These are phyloP conservation scores for Melanophora roralis DNA, from an alignment of 2,888 invertebrate species.

Conservation along the genomic window DNA sequence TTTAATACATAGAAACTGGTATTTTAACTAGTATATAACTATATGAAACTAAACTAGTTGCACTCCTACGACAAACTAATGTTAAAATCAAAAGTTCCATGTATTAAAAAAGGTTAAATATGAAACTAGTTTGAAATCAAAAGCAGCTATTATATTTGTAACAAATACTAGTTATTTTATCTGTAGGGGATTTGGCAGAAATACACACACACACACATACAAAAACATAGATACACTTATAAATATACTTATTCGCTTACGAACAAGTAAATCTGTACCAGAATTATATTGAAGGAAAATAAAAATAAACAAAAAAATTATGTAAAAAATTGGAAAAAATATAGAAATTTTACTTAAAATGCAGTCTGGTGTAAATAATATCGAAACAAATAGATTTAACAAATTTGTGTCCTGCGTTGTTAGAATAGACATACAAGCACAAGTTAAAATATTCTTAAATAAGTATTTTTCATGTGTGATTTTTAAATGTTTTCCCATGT, in stretches of 20 bases:
- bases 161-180: too few species aligned
- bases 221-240: not conserved
- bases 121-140: too few species aligned
- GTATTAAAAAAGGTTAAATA: too few species aligned
- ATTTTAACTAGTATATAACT: too few species aligned
- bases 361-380: conserved; percentile 46
- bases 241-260: not conserved
- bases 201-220: not conserved
- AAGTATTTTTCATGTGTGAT: not conserved
- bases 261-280: too few species aligned
- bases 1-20: too few species aligned
- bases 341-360: conserved; percentile 22
- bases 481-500: too few species aligned
- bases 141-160: too few species aligned
- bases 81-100: too few species aligned
- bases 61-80: too few species aligned
- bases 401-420: conserved; percentile 9
- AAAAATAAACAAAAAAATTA: conserved; percentile 1
- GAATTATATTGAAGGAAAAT: conserved; percentile 18
- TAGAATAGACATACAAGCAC: not conserved
- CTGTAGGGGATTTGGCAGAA: conserved; percentile 8
- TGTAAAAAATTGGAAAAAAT: conserved; percentile 23
- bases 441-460: not conserved
- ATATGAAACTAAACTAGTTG: too few species aligned
- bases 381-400: conserved; percentile 28